Evolutionary conservation across 92 coral and sea anemone genomes (phyloP).

Genomic region (Pocillopora meandrina): DNA sequence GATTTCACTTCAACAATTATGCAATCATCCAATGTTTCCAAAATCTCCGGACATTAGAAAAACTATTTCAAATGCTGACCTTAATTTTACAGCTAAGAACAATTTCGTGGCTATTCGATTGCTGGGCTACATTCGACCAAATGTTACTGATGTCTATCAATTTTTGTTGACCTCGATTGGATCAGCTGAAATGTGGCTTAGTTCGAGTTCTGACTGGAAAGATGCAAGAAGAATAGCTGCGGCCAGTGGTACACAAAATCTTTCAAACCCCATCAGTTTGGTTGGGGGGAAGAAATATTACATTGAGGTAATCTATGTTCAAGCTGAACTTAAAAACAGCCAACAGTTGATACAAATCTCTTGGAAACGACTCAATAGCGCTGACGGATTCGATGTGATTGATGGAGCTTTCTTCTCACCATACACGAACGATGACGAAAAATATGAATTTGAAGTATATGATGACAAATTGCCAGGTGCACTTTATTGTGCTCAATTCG

Average conservation of each 20-base stretch:
- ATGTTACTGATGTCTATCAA: slow-evolving; percentile 35
- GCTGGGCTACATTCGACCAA: slow-evolving; percentile 56
- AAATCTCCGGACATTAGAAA: too few species aligned
- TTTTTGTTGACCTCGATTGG: slow-evolving; percentile 54
- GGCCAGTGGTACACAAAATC: slow-evolving; percentile 27
- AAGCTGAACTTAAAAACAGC: not conserved
- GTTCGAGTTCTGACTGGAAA: slow-evolving; percentile 32
- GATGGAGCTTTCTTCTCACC: slow-evolving; percentile 15
- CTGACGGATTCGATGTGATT: slow-evolving; percentile 4
- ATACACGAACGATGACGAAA: slow-evolving; percentile 24
- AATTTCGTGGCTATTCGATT: slow-evolving; percentile 22
- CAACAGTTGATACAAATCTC: slow-evolving; percentile 39
- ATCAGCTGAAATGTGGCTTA: slow-evolving; percentile 56
- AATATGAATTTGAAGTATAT: slow-evolving; percentile 14
- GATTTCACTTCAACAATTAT: too few species aligned
- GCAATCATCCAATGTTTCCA: too few species aligned
- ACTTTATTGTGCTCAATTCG: not conserved
- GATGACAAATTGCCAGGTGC: slow-evolving; percentile 31
- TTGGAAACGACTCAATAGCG: slow-evolving; percentile 38
- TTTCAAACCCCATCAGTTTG: slow-evolving; percentile 23
- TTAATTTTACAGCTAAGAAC: too few species aligned
- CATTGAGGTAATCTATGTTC: slow-evolving; percentile 33
- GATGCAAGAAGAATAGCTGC: slow-evolving; percentile 23
- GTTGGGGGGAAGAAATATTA: slow-evolving; percentile 29
- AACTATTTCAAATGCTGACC: too few species aligned